phyloP scores from a whole-genome alignment of 1,140 invertebrate species.

The Brachionus sp. region DNA sequence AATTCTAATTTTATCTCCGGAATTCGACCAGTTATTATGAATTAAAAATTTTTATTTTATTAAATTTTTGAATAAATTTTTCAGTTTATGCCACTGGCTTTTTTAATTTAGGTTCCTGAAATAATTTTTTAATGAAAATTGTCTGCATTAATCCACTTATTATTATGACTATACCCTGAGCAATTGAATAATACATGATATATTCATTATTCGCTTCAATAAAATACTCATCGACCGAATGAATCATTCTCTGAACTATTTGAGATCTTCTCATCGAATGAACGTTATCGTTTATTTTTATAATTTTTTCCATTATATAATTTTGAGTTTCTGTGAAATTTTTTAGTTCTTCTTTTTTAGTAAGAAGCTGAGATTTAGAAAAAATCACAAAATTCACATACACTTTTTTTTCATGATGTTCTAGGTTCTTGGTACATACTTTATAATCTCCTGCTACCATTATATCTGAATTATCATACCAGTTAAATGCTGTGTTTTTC shows the following conservation, averaged over 20 bases:
- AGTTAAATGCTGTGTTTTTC: background rate
- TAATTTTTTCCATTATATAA: background rate
- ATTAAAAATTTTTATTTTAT: background rate
- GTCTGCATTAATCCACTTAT: slow-evolving; percentile 30
- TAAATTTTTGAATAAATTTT: background rate
- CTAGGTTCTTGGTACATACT: background rate
- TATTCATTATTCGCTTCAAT: slow-evolving; percentile 36
- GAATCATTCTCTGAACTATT: slow-evolving; percentile 37
- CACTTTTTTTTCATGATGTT: slow-evolving; percentile 26
- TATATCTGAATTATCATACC: slow-evolving; percentile 39
- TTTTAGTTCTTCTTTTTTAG: background rate
- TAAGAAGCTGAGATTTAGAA: background rate
- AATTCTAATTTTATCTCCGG: slow-evolving; percentile 24
- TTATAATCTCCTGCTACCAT: slow-evolving; percentile 27
- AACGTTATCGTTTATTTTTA: background rate
- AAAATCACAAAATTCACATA: slow-evolving; percentile 12
- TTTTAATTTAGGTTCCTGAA: background rate
- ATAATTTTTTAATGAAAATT: slow-evolving; percentile 37
- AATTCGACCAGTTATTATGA: background rate
- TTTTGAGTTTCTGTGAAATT: background rate
- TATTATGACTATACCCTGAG: background rate
- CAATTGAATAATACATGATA: slow-evolving; percentile 19
- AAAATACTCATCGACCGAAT: slow-evolving; percentile 11
- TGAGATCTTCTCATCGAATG: background rate
- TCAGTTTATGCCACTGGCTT: slow-evolving; percentile 17